A percentile compares a stretch with the other conserved stretches of the same genome.
These are phyloP conservation scores for Ferrisia virgata DNA, from an alignment of 2,888 invertebrate genomes.

Conservation along the genomic window DNA sequence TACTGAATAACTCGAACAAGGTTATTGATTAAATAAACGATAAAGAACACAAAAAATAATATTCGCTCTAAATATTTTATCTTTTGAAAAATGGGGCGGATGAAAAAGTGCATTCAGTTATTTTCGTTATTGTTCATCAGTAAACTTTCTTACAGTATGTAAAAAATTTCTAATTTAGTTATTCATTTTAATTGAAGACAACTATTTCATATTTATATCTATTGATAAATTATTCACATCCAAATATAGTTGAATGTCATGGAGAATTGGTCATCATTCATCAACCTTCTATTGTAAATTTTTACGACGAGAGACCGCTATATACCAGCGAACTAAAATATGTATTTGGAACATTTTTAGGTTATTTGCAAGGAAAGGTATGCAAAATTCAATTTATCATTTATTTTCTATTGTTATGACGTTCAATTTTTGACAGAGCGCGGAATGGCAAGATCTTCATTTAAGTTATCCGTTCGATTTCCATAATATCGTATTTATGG, in stretches of 20 bases:
- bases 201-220: not conserved
- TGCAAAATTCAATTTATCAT: not conserved
- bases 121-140: not conserved
- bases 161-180: not conserved
- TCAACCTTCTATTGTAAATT: not conserved
- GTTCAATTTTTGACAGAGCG: not conserved
- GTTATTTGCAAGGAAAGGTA: conserved; percentile 33
- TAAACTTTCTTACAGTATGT: not conserved
- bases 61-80: not conserved
- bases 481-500: conserved; percentile 68
- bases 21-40: not conserved
- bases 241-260: conserved; percentile 21
- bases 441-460: not conserved
- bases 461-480: conserved; percentile 62
- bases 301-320: not conserved
- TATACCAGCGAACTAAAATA: not conserved
- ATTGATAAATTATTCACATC: not conserved
- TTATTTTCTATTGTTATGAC: not conserved
- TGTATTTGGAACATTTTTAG: conserved; percentile 22
- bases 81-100: not conserved
- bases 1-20: not conserved
- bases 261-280: conserved; percentile 30
- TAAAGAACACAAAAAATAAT: not conserved
- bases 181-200: too few relatives aligned
- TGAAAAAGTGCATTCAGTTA: not conserved